Percentiles rank a stretch among this genome's conserved stretches.
These are phyloP conservation scores for Pampusana beccarii DNA, from an alignment of 2,113 vertebrate genomes.

Conservation along the genomic window DNA sequence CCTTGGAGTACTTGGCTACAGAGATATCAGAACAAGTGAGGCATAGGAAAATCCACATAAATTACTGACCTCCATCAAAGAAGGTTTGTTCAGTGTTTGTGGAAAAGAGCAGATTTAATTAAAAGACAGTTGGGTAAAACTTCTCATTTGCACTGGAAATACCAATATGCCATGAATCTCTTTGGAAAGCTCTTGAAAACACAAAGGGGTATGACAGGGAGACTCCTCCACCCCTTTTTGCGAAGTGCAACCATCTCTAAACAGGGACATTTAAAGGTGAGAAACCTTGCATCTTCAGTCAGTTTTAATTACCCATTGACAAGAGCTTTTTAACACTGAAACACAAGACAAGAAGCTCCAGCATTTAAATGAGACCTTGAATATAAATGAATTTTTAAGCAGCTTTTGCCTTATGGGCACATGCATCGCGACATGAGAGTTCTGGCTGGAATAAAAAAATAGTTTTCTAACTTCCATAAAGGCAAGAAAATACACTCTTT, in stretches of 20 bases:
- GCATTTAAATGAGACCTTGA: background rate
- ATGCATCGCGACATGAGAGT: background rate
- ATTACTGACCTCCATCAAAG: background rate
- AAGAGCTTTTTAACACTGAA: background rate
- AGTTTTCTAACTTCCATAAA: background rate
- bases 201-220: background rate
- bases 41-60: background rate
- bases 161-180: background rate
- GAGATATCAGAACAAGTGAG: background rate
- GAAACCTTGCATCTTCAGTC: background rate
- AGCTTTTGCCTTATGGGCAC: background rate
- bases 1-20: background rate
- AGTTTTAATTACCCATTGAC: background rate
- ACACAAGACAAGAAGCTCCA: background rate
- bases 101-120: background rate
- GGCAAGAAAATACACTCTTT: background rate
- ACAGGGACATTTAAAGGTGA: background rate
- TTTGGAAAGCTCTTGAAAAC: background rate
- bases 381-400: background rate
- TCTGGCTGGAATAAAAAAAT: background rate
- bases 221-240: background rate
- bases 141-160: background rate
- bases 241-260: background rate
- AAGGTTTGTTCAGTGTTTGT: background rate
- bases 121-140: background rate